Evolutionary conservation across 2,888 invertebrate genomes (phyloP).

Genomic region (Drosophila parthenogenetica): DNA sequence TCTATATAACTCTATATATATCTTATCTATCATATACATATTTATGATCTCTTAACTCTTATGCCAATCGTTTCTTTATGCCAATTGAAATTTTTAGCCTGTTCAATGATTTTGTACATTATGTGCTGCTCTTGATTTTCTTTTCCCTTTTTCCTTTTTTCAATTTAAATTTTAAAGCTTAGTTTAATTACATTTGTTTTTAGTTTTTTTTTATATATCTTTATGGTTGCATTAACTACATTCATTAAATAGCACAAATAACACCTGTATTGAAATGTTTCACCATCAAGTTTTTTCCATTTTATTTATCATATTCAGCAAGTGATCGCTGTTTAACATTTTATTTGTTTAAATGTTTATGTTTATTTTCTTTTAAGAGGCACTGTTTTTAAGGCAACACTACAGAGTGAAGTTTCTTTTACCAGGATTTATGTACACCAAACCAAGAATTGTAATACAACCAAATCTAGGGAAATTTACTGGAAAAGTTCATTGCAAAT

Average conservation of each 20-base stretch:
- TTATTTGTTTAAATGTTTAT: slow-evolving; percentile 28
- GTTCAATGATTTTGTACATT: slow-evolving; percentile 66
- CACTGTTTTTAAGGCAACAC: slow-evolving; percentile 93
- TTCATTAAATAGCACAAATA: slow-evolving; percentile 76
- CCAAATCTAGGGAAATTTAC: slow-evolving; percentile 36
- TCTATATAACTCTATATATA: slow-evolving; percentile 39
- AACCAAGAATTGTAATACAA: slow-evolving; percentile 32
- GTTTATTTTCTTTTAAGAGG: slow-evolving; percentile 86
- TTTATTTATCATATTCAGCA: slow-evolving; percentile 54
- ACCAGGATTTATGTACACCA: slow-evolving; percentile 70
- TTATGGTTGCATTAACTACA: slow-evolving; percentile 52
- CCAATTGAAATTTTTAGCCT: slow-evolving; percentile 62
- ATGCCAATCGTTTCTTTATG: slow-evolving; percentile 23
- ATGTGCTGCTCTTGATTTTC: slow-evolving; percentile 61
- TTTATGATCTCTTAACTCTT: slow-evolving; percentile 33
- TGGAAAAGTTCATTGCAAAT: slow-evolving; percentile 68
- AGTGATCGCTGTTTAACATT: slow-evolving; percentile 51
- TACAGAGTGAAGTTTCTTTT: slow-evolving; percentile 88
- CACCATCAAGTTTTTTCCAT: slow-evolving; percentile 66
- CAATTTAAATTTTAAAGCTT: slow-evolving; percentile 44
- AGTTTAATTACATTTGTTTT: slow-evolving; percentile 45
- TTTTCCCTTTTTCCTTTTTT: slow-evolving; percentile 28
- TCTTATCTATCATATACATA: slow-evolving; percentile 7
- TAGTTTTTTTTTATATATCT: slow-evolving; percentile 5
- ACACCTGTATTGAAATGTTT: slow-evolving; percentile 76